Base-by-base conservation (phyloP, 2,888 invertebrate species). In the Coelopa pilipes region DNA sequence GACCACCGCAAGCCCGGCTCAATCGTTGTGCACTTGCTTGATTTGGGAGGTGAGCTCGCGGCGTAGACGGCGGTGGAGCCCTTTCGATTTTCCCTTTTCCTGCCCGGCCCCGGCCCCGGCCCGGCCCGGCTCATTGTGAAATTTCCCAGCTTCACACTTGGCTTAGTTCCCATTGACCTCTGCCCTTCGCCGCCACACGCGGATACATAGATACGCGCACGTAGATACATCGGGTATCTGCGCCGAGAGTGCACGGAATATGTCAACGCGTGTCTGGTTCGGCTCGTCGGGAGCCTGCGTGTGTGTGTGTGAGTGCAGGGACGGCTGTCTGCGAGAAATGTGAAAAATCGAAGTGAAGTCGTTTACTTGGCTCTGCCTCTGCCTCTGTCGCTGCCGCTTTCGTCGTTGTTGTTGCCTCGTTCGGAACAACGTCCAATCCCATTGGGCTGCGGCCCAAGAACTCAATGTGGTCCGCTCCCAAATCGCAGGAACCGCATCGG, bases 1-100 rank as follows among this genome's bases (percentile, higher is more conserved):
- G 7, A 34, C 7, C 2, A 34, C 7, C 21, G 21, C 19, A 66
- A 34, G 7, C 34, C 34, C 34, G 34, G 34, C 66, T 66, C 21
- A 50, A 19, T 66, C 21, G 45, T 10, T 46, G 55, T 34, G 47
- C 57, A 47, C 59, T 75, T 70, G 72, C 68, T 70, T 60, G 55
- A 70, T 69, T 70, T 72, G 75, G 70, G 70, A 75, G 75, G 75
- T 75, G 73, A 75, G 75, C 66, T 9, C 19, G 13, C 34, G 45
- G 2, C 7, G 34, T 34, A 2, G 34, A n/a, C n/a, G n/a, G n/a
- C n/a, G n/a, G n/a, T n/a, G n/a, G n/a, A n/a, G n/a, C n/a, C n/a
- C n/a, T n/a, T n/a, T n/a, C n/a, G n/a, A n/a, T n/a, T n/a, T n/a
- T n/a, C 13, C 13, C 13, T 63, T 63, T 63, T 69, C 34, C 57